Conservation (phyloP, 1,140 invertebrate genomes). For the Atta cephalotes region DNA sequence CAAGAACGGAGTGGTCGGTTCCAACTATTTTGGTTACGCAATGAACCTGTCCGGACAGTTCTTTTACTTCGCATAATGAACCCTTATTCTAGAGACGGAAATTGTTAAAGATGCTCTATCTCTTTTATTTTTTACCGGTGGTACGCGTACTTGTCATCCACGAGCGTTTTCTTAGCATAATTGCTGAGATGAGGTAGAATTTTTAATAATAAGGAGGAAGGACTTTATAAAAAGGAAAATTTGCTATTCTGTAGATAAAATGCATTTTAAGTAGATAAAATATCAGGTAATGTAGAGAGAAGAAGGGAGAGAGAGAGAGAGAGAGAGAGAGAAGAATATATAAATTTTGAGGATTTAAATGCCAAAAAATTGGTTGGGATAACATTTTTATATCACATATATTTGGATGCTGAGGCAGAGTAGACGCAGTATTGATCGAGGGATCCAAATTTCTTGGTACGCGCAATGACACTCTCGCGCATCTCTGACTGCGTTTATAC, state of each 20-base stretch:
- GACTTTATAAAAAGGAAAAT: conserved; percentile 2
- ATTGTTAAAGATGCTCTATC: conserved; percentile 61
- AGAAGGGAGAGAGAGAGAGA: neutral
- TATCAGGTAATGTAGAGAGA: neutral
- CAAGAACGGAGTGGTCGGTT: conserved; percentile 7
- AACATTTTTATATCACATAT: neutral
- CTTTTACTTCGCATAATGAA: conserved; percentile 66
- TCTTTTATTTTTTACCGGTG: conserved; percentile 17
- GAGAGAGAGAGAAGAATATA: neutral
- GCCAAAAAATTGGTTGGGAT: neutral
- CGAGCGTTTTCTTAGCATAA: conserved; percentile 28
- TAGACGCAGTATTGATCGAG: conserved; percentile 43
- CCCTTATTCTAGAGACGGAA: conserved; percentile 13
- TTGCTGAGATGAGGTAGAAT: conserved; percentile 24
- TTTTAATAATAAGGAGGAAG: neutral
- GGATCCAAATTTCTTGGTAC: conserved; percentile 47
- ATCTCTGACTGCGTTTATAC: conserved; percentile 35
- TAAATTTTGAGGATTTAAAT: neutral
- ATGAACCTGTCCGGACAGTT: conserved; percentile 53
- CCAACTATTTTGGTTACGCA: conserved; percentile 64
- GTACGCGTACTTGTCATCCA: neutral
- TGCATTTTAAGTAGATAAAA: conserved; percentile 8
- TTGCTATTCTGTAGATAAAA: conserved; percentile 3
- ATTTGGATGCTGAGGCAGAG: neutral
- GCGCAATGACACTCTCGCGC: conserved; percentile 18